Evolutionary conservation across 2,888 invertebrate species (phyloP).

Genomic region (Eristalis tenax): DNA sequence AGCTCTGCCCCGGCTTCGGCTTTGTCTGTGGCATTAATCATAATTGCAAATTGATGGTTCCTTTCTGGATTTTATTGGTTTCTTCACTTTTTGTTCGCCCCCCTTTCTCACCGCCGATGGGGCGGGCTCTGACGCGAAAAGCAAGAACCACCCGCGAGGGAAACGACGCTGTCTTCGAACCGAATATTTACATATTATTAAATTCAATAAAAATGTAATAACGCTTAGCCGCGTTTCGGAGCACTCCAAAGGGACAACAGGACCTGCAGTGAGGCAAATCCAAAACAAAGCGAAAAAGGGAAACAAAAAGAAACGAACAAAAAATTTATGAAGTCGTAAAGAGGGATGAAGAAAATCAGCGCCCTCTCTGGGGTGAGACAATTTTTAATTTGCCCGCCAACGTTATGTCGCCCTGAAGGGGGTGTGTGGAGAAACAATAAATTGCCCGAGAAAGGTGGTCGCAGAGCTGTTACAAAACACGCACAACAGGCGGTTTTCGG

Average conservation of each 20-base stretch:
- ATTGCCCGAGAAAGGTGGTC: not conserved
- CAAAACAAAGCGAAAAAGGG: not conserved
- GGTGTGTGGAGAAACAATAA: not conserved
- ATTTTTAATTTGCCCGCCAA: not conserved
- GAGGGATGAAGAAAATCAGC: not conserved
- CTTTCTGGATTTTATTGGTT: conserved; percentile 67
- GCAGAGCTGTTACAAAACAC: not conserved
- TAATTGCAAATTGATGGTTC: conserved; percentile 69
- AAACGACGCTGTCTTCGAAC: conserved; percentile 46
- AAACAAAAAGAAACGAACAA: not conserved
- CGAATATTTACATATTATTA: conserved; percentile 67
- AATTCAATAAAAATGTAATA: conserved; percentile 62
- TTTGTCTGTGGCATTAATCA: conserved; percentile 44
- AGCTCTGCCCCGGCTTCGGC: not conserved
- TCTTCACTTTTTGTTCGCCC: not conserved
- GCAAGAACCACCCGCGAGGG: conserved; percentile 1
- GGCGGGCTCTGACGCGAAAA: not conserved
- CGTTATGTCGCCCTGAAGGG: not conserved
- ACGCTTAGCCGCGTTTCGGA: not conserved
- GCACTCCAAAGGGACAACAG: not conserved
- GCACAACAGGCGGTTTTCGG: not conserved
- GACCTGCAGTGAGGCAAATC: not conserved
- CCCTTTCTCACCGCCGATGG: not conserved
- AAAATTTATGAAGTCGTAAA: not conserved
- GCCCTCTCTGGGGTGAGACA: not conserved